Percentiles rank a stretch among this genome's conserved stretches.
Evolutionary conservation across 1,140 invertebrate genomes (phyloP).

Genomic region (Drosophila trapezifrons): DNA sequence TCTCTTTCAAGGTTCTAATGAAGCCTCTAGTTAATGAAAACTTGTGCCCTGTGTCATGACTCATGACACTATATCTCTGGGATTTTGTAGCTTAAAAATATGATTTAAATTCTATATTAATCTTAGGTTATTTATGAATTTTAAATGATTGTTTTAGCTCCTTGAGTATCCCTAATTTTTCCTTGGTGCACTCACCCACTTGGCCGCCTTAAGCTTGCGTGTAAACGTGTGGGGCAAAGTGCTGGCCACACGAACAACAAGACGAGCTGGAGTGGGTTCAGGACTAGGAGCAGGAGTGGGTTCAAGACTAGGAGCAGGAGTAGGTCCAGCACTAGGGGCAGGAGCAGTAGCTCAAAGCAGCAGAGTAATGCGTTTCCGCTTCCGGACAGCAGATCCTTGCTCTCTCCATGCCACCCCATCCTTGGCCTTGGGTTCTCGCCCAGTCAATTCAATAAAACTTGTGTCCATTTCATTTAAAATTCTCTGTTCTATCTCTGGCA

Average conservation of each 20-base stretch:
- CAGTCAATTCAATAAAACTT: constrained; percentile 82
- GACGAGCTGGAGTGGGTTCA: constrained; percentile 11
- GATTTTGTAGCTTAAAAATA: background rate
- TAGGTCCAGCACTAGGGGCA: constrained; percentile 11
- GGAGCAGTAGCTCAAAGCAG: constrained; percentile 33
- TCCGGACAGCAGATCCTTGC: constrained; percentile 38
- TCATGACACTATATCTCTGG: too few relatives aligned
- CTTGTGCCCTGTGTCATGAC: too few relatives aligned
- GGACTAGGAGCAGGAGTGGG: too few relatives aligned
- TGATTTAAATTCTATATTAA: background rate
- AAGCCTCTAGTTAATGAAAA: too few relatives aligned
- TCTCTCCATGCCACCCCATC: background rate
- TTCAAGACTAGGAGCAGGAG: too few relatives aligned
- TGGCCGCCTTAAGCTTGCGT: constrained; percentile 53
- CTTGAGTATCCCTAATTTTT: background rate
- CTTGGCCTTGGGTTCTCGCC: constrained; percentile 20
- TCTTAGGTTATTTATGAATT: background rate
- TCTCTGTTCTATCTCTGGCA: constrained; percentile 58
- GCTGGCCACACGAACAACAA: constrained; percentile 39
- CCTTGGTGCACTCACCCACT: constrained; percentile 17
- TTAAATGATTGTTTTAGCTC: background rate
- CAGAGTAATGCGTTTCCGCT: constrained; percentile 78
- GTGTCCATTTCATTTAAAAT: constrained; percentile 84
- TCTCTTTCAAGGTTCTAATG: too few relatives aligned
- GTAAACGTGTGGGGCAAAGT: constrained; percentile 57